These are phyloP conservation scores for Cricetomys ansorgei DNA, from an alignment of 2,113 vertebrate genomes.

Conservation along the genomic window DNA sequence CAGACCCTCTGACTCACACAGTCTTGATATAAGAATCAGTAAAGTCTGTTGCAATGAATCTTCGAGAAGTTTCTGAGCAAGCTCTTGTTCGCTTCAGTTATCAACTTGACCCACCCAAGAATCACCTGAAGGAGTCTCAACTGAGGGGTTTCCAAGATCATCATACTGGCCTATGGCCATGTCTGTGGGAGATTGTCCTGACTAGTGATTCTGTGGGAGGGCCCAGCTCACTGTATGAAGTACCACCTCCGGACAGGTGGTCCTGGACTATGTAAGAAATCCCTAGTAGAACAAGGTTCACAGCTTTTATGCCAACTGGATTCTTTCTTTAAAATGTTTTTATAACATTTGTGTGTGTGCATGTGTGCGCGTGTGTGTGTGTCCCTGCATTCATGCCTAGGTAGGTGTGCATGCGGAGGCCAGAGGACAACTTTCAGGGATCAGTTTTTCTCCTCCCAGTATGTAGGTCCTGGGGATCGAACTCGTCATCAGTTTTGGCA, in stretches of 20 bases:
- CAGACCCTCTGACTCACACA: background rate
- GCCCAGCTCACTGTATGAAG: too few relatives aligned
- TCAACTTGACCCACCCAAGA: background rate
- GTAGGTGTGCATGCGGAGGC: background rate
- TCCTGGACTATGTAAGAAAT: background rate
- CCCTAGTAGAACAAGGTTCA: background rate
- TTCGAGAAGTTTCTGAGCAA: background rate
- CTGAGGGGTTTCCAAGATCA: background rate
- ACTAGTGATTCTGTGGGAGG: background rate
- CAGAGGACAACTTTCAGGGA: background rate
- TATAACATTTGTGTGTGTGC: background rate
- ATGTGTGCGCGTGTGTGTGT: background rate
- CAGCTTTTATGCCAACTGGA: background rate
- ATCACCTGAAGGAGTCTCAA: background rate
- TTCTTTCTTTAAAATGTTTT: background rate
- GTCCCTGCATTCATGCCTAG: background rate
- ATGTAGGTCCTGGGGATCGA: background rate
- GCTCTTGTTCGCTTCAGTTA: background rate
- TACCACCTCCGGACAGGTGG: too few relatives aligned
- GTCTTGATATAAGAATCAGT: background rate
- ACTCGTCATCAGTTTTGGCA: background rate
- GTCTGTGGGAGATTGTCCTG: background rate
- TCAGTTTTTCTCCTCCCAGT: background rate
- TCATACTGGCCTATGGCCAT: background rate
- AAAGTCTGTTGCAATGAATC: background rate